Evolutionary conservation across 2,797 vertebrate species (phyloP), one percentile per base, ranked within the genome.

Genomic region (Paguma larvata): DNA sequence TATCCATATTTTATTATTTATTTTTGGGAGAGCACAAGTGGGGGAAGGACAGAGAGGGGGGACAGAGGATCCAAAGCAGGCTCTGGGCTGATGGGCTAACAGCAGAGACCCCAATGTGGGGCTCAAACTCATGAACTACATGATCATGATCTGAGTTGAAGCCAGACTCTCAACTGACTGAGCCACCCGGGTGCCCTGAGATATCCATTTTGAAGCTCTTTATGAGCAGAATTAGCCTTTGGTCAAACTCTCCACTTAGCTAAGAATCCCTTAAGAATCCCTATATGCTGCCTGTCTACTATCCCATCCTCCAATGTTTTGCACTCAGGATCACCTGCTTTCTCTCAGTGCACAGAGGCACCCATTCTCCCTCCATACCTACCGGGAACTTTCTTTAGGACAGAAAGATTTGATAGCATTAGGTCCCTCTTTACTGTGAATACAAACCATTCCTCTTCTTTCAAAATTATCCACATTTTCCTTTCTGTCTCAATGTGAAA

Each of bases 331-430:
- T 48, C 46, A n/a, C 1, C 18, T 34, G 16, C 7, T 87, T 68
- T 83, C 1, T 53, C 38, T 14, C 15, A 46, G 1, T 41, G 21
- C 15, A 44, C 6, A 78, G 15, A n/a, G 0, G 0, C 8, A 44
- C 16, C 7, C 8, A 13, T 2, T 32, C 4, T 2, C 0, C 12
- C 2, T 27, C 2, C 2, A 8, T 59, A 59, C 32, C 46, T 14
- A 91, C 2, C 32, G 48, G 85, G 70, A 85, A 1, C 14, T 18
- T 72, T n/a, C 4, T 19, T 56, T 56, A 21, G 32, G 4, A 53
- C 6, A 27, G 41, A 53, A 38, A 2, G 6, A 34, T 53, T 9
- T 56, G n/a, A 79, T 46, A 41, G 7, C 3, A 62, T 25, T 16
- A 18, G 86, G 19, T 67, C 19, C 32, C 16, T 48, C 53, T 78